Conservation (phyloP, 2,113 vertebrate genomes). For the Xenopus laevis region DNA sequence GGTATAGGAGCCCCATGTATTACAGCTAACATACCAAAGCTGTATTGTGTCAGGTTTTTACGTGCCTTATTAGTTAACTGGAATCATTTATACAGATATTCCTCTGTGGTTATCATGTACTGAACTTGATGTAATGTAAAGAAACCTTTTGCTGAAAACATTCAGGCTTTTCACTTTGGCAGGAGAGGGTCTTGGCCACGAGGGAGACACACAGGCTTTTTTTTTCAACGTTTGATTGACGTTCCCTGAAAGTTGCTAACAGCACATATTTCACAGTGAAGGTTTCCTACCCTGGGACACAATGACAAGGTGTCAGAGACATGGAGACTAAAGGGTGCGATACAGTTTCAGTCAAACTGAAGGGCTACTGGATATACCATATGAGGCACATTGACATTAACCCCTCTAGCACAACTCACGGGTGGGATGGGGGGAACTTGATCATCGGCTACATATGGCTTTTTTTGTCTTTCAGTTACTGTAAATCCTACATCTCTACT, state of each 20-base stretch:
- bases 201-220: background rate
- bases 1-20: too few relatives aligned
- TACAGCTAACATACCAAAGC: too few relatives aligned
- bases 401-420: background rate
- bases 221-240: slow-evolving; percentile 23
- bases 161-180: background rate
- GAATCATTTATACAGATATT: too few relatives aligned
- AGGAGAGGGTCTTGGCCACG: background rate
- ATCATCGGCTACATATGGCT: too few relatives aligned
- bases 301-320: slow-evolving; percentile 42
- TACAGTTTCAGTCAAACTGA: slow-evolving; percentile 39
- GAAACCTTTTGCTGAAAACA: too few relatives aligned
- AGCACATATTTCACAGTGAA: slow-evolving; percentile 28
- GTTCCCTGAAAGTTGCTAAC: slow-evolving; percentile 23
- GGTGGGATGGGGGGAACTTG: background rate
- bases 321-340: slow-evolving; percentile 36
- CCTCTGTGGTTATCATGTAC: too few relatives aligned
- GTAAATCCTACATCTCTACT: too few relatives aligned
- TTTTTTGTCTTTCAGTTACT: too few relatives aligned
- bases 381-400: slow-evolving; percentile 36
- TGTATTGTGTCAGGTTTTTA: too few relatives aligned
- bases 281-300: slow-evolving; percentile 29
- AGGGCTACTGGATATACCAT: slow-evolving; percentile 31
- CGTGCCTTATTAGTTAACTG: too few relatives aligned
- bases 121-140: too few relatives aligned